A percentile compares a stretch with the other conserved stretches of the same genome.
Conservation (phyloP, 2,888 invertebrate species). For the Caenorhabditis panamensis region DNA sequence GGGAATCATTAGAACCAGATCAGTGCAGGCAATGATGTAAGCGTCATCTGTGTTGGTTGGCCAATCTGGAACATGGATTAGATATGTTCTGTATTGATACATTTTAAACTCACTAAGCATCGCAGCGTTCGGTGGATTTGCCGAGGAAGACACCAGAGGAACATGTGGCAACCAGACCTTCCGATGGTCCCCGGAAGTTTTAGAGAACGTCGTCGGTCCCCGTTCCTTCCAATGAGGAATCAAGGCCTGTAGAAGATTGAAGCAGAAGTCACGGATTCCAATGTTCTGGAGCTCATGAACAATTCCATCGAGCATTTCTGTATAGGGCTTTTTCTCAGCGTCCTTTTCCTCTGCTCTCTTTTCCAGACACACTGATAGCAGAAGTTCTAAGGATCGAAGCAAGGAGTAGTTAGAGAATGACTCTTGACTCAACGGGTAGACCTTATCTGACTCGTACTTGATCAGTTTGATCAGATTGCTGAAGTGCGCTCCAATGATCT, state of each 20-base stretch:
- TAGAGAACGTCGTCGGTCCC: constrained; percentile 24
- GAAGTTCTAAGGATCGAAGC: constrained; percentile 26
- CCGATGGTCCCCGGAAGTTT: constrained; percentile 2
- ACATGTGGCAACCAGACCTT: constrained; percentile 59
- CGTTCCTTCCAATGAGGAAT: constrained; percentile 32
- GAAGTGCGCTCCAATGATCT: constrained; percentile 23
- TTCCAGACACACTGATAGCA: constrained; percentile 35
- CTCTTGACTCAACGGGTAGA: constrained; percentile 31
- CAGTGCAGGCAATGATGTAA: constrained; percentile 39
- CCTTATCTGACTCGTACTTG: constrained; percentile 22
- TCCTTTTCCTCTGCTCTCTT: constrained; percentile 29
- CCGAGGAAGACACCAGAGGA: constrained; percentile 47
- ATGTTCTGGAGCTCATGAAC: constrained; percentile 23
- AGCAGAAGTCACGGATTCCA: constrained; percentile 43
- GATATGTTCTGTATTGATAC: background rate
- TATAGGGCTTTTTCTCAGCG: constrained; percentile 6
- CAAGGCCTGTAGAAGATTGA: constrained; percentile 19
- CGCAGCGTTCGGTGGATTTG: constrained; percentile 33
- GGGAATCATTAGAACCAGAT: constrained; percentile 41
- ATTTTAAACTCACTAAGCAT: constrained; percentile 17
- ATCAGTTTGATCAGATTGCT: constrained; percentile 10
- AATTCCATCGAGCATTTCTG: constrained; percentile 24
- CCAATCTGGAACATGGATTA: constrained; percentile 24
- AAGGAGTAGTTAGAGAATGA: constrained; percentile 35
- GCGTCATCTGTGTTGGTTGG: constrained; percentile 24